A percentile compares a stretch with the other conserved stretches of the same genome.
Conservation (phyloP, 1,140 invertebrate genomes). For the Drepana arcuata region DNA sequence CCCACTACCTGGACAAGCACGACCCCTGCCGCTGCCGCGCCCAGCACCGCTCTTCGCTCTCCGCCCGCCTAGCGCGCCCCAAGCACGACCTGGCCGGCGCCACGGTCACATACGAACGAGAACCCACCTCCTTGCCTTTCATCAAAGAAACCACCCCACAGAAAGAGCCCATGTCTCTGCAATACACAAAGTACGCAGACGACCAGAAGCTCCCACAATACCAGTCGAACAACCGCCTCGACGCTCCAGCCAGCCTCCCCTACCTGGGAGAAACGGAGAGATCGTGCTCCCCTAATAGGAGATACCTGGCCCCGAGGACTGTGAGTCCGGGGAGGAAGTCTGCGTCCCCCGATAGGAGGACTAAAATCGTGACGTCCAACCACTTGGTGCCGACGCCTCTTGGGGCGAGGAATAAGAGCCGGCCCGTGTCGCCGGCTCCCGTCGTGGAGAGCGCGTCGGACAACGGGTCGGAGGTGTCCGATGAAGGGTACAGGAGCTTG, state of each 20-base stretch:
- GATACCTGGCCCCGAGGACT: constrained; percentile 32
- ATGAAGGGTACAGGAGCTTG: constrained; percentile 88
- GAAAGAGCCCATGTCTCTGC: constrained; percentile 61
- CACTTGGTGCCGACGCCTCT: constrained; percentile 55
- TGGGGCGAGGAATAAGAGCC: constrained; percentile 48
- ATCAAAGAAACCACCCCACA: constrained; percentile 39
- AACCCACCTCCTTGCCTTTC: constrained; percentile 49
- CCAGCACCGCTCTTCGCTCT: constrained; percentile 76
- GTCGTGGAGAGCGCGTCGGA: constrained; percentile 78
- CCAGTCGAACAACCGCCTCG: constrained; percentile 39
- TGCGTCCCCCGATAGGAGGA: constrained; percentile 50
- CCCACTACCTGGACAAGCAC: constrained; percentile 96
- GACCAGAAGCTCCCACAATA: constrained; percentile 39
- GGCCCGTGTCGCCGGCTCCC: constrained; percentile 54
- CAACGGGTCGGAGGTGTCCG: constrained; percentile 88
- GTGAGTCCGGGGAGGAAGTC: constrained; percentile 62
- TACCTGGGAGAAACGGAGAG: constrained; percentile 52
- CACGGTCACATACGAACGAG: constrained; percentile 87
- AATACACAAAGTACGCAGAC: constrained; percentile 44
- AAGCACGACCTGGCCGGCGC: constrained; percentile 82
- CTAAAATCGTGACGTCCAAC: constrained; percentile 46
- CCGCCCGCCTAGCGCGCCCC: constrained; percentile 74
- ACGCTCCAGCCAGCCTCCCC: constrained; percentile 47
- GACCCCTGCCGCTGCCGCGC: constrained; percentile 94
- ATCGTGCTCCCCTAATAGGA: constrained; percentile 37